A percentile compares a stretch with the other conserved stretches of the same genome.
Evolutionary conservation across 2,797 vertebrate species (phyloP).

Genomic region (Danionella dracula): DNA sequence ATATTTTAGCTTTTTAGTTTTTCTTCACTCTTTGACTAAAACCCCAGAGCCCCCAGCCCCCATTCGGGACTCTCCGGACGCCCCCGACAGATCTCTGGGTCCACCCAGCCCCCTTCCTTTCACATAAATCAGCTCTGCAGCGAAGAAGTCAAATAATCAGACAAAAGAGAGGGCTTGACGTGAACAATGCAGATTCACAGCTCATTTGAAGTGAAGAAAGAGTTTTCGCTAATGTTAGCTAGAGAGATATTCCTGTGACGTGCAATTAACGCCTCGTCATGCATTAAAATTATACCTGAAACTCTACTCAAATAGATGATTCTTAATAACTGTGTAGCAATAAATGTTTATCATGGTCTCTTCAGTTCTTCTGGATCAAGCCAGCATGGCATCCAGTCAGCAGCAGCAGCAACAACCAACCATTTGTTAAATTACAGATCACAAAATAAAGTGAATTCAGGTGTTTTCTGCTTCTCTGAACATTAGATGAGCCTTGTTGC

Average conservation of each 20-base stretch:
- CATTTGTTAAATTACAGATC: constrained; percentile 3
- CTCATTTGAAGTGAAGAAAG: constrained; percentile 15
- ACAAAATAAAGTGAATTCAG: constrained; percentile 27
- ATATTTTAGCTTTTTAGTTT: not conserved
- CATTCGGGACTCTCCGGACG: constrained; percentile 21
- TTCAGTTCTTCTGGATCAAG: too few relatives aligned
- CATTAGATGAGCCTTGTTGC: constrained; percentile 1
- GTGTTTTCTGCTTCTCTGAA: constrained; percentile 6
- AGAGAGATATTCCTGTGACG: not conserved
- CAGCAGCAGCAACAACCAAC: not conserved
- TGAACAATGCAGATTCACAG: constrained; percentile 48
- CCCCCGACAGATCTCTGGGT: constrained; percentile 48
- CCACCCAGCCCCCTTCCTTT: constrained; percentile 12
- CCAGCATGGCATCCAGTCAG: not conserved
- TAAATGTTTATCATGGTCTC: too few relatives aligned
- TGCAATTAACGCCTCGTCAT: not conserved
- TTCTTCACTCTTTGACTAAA: not conserved
- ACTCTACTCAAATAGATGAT: too few relatives aligned
- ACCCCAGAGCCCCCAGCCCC: constrained; percentile 18
- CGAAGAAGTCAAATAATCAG: constrained; percentile 47
- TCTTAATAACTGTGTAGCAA: too few relatives aligned
- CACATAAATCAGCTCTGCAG: constrained; percentile 37
- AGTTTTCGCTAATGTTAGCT: not conserved
- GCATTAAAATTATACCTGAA: not conserved
- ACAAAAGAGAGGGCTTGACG: constrained; percentile 50